These are phyloP conservation scores for Rhynchophorus ferrugineus DNA, from an alignment of 1,140 invertebrate species.

Conservation along the genomic window DNA sequence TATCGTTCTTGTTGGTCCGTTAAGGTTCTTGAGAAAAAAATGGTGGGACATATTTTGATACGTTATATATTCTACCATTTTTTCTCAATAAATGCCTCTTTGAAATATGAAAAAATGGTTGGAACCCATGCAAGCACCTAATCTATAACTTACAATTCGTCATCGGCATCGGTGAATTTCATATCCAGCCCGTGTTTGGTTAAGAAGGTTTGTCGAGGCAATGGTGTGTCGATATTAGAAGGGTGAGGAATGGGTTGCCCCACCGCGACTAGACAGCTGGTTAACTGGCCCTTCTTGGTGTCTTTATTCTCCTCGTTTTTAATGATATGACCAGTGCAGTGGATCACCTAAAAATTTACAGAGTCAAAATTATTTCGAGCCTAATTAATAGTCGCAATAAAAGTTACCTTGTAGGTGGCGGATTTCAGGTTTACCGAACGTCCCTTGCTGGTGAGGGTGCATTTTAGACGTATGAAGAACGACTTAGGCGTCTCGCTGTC, in stretches of 20 bases:
- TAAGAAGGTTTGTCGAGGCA: constrained; percentile 82
- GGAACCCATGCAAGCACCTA: no score
- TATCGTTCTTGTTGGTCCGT: no score
- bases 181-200: constrained; percentile 88
- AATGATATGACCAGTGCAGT: constrained; percentile 73
- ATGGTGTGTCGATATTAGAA: constrained; percentile 82
- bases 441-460: constrained; percentile 83
- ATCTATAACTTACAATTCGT: constrained; percentile 65
- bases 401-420: constrained; percentile 80
- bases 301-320: constrained; percentile 39
- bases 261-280: constrained; percentile 63
- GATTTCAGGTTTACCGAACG: constrained; percentile 88
- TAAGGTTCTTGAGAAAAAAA: no score
- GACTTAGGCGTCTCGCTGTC: constrained; percentile 37
- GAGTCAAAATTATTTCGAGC: neutral
- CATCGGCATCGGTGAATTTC: constrained; percentile 90
- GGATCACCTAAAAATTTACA: constrained; percentile 64
- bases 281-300: constrained; percentile 35
- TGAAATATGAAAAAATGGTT: no score
- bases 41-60: no score
- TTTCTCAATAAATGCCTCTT: no score
- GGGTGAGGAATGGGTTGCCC: constrained; percentile 88
- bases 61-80: no score
- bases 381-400: no score
- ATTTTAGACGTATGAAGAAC: constrained; percentile 82